Conservation (phyloP, 2,797 vertebrate species). For the Macrochelys suwanniensis region DNA sequence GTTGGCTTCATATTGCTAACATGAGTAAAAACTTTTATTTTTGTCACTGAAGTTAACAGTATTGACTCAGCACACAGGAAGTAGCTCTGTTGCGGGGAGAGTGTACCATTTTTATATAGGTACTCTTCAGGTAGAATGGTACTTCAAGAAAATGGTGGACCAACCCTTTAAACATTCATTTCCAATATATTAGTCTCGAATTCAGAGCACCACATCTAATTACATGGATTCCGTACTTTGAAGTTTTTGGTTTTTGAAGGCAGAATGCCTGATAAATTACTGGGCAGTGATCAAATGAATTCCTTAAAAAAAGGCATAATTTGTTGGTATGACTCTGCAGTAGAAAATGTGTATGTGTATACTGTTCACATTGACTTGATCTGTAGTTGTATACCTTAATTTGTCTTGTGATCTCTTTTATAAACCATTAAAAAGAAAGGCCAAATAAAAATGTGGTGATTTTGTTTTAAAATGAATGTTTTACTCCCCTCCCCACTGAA, state of each 20-base stretch:
- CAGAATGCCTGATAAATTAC: not conserved
- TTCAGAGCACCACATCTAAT: not conserved
- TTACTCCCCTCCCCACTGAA: too few relatives aligned
- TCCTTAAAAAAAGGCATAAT: not conserved
- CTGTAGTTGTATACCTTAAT: not conserved
- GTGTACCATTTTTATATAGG: not conserved
- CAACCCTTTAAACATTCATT: not conserved
- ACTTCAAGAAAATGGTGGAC: not conserved
- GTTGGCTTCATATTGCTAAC: not conserved
- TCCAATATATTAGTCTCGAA: not conserved
- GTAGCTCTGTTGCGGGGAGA: not conserved
- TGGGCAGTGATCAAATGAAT: not conserved
- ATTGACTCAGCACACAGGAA: not conserved
- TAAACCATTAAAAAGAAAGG: not conserved
- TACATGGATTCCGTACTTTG: not conserved
- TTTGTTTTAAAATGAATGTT: not conserved
- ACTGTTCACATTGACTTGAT: not conserved
- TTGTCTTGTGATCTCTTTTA: not conserved
- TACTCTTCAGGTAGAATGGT: not conserved
- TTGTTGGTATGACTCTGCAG: not conserved
- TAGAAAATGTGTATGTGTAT: not conserved
- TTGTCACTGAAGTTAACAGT: not conserved
- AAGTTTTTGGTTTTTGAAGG: not conserved
- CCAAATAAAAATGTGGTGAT: not conserved
- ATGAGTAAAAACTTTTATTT: not conserved